Conservation (phyloP, 92 coral and sea anemone genomes). For the Porites evermanni region DNA sequence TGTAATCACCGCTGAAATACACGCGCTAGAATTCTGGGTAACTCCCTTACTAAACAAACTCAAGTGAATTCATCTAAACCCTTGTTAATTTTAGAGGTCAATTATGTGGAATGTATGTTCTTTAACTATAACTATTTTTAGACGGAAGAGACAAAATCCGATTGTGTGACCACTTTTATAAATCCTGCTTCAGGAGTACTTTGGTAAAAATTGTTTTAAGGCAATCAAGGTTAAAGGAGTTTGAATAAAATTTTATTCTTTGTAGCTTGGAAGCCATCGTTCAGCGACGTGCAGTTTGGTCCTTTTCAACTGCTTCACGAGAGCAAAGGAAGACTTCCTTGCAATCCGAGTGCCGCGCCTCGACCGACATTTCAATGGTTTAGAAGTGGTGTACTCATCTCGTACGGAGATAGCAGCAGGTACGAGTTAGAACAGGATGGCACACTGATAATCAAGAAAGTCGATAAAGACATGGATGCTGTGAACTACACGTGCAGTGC, state of each 20-base stretch:
- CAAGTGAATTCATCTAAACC: too few species aligned
- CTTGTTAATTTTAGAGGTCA: too few species aligned
- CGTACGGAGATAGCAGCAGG: constrained; percentile 9
- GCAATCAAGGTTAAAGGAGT: neutral
- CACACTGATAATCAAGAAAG: constrained; percentile 24
- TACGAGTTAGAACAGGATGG: constrained; percentile 1
- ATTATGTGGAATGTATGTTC: too few species aligned
- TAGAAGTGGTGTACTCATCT: constrained; percentile 11
- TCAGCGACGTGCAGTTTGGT: constrained; percentile 18
- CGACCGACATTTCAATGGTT: constrained; percentile 34
- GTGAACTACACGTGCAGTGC: constrained; percentile 37
- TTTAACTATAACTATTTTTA: too few species aligned
- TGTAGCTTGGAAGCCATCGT: constrained; percentile 37
- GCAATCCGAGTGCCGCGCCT: constrained; percentile 40
- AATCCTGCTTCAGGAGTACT: too few species aligned
- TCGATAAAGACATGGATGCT: constrained; percentile 25
- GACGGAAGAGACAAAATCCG: too few species aligned
- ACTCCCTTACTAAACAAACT: too few species aligned
- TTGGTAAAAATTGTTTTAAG: neutral
- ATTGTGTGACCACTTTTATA: too few species aligned
- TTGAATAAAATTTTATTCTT: neutral
- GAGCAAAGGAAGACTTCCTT: constrained; percentile 9
- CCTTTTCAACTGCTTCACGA: constrained; percentile 23
- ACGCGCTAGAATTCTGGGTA: too few species aligned
- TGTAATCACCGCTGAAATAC: too few species aligned